phyloP scores from a whole-genome alignment of 2,888 invertebrate genomes.

The Synanthedon vespiformis region DNA sequence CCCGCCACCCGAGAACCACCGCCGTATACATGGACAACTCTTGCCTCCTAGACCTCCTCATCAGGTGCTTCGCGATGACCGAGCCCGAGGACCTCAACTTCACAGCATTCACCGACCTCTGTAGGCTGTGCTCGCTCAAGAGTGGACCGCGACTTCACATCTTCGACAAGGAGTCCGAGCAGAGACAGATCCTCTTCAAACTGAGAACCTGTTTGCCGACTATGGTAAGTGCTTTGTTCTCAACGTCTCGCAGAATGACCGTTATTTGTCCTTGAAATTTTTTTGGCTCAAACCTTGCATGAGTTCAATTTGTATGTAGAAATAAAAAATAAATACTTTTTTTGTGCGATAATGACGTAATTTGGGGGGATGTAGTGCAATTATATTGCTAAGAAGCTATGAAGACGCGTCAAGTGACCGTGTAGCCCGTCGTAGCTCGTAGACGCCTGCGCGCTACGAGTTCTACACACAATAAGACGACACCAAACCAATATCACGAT shows the following conservation, averaged over 20 bases:
- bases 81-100: constrained; percentile 78
- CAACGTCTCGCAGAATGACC: not conserved
- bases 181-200: constrained; percentile 77
- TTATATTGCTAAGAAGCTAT: constrained; percentile 10
- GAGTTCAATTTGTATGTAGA: not conserved
- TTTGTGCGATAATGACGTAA: constrained; percentile 4
- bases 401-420: constrained; percentile 7
- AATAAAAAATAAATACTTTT: constrained; percentile 2
- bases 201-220: constrained; percentile 76
- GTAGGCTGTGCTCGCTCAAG: constrained; percentile 77
- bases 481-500: constrained; percentile 19
- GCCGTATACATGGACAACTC: constrained; percentile 71
- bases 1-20: constrained; percentile 57
- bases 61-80: constrained; percentile 72
- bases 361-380: constrained; percentile 13
- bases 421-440: not conserved
- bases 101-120: constrained; percentile 76
- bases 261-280: not conserved
- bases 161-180: constrained; percentile 79
- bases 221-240: constrained; percentile 66
- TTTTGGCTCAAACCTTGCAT: not conserved
- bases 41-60: constrained; percentile 71
- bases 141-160: constrained; percentile 77
- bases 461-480: constrained; percentile 28
- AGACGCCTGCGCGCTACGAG: constrained; percentile 56